These are phyloP conservation scores for Aphidius colemani DNA, from an alignment of 2,888 invertebrate species.

Conservation along the genomic window DNA sequence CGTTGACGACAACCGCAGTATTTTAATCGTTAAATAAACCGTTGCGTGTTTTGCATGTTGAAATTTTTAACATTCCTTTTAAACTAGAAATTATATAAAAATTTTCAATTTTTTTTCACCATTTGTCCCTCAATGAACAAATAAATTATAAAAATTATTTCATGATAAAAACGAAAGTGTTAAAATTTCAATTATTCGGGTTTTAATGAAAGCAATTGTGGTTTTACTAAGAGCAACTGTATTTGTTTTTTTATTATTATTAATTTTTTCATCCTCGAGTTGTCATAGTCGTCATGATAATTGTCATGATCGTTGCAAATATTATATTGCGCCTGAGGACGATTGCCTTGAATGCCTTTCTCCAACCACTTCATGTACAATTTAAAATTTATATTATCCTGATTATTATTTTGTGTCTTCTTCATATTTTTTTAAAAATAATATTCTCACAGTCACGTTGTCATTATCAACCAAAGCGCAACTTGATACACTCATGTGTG, in stretches of 20 bases:
- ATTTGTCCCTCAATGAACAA: too few species aligned
- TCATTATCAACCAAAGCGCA: slow-evolving; percentile 2
- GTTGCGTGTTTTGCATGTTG: too few species aligned
- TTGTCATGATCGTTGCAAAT: not conserved
- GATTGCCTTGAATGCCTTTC: slow-evolving; percentile 29
- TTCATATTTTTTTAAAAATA: not conserved
- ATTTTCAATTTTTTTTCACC: not conserved
- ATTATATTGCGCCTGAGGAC: slow-evolving; percentile 3
- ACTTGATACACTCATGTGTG: slow-evolving; percentile 6
- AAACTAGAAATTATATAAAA: not conserved
- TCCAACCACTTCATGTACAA: slow-evolving; percentile 14
- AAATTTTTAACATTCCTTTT: too few species aligned
- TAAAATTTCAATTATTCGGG: not conserved
- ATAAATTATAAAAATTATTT: not conserved
- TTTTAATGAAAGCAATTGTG: not conserved
- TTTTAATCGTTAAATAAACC: too few species aligned
- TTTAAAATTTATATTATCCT: slow-evolving; percentile 3
- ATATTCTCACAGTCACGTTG: slow-evolving; percentile 22
- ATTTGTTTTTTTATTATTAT: not conserved
- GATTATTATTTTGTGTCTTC: not conserved
- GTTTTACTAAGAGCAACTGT: slow-evolving; percentile 4
- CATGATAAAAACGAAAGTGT: slow-evolving; percentile 16
- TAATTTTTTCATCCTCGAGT: not conserved
- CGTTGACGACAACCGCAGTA: too few species aligned
- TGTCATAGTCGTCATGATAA: not conserved